A percentile compares a stretch with the other conserved stretches of the same genome.
These are phyloP conservation scores for Podargus strigoides DNA, from an alignment of 2,797 vertebrate species.

Conservation along the genomic window DNA sequence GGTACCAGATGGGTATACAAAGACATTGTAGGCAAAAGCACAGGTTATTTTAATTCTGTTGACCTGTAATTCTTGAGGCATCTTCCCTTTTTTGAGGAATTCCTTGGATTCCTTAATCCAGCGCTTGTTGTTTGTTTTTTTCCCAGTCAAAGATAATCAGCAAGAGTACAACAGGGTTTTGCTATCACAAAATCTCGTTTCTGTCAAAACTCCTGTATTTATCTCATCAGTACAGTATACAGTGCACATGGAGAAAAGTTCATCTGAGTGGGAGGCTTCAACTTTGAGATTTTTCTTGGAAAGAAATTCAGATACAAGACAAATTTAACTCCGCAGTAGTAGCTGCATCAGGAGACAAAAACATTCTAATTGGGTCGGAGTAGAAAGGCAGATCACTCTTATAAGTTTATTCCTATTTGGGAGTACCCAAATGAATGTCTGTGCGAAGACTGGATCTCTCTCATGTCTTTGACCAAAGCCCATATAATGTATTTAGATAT, in stretches of 20 bases:
- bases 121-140: accelerated
- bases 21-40: neutral
- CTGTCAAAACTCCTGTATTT: neutral
- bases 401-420: neutral
- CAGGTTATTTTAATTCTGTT: neutral
- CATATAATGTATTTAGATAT: neutral
- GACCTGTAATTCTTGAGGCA: neutral
- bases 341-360: neutral
- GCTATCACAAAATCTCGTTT: neutral
- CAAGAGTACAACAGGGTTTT: neutral
- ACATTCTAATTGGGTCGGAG: neutral
- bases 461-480: neutral
- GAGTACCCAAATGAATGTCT: neutral
- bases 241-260: neutral
- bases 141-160: neutral
- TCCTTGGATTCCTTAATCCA: neutral
- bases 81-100: neutral
- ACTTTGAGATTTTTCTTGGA: neutral
- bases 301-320: neutral
- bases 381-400: neutral
- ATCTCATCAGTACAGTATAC: neutral
- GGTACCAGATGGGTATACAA: neutral
- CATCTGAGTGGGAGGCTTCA: neutral
- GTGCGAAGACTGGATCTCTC: neutral
- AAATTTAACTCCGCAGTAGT: neutral